Base-by-base conservation (phyloP, 2,113 vertebrate genomes). In the Actenoides lindsayi region DNA sequence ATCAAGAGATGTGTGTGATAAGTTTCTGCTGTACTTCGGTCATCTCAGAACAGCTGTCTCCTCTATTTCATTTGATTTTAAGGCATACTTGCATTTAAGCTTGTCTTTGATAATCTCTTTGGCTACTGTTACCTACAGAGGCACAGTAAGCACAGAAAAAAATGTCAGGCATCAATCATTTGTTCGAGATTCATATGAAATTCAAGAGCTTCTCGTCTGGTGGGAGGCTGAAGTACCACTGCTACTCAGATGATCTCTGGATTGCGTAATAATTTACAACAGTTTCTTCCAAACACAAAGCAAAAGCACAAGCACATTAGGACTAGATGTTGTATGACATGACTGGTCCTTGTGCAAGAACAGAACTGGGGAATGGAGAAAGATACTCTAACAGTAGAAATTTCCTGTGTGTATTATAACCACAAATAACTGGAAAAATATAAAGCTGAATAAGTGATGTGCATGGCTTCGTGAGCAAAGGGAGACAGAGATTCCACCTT, bases 391-490 rank as follows among this genome's bases (percentile, higher is more conserved):
- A 44, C 39, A 37, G 17, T 24, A 44, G 51, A 68, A 35, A 41
- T 44, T 70, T 31, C 65, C 35, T 24, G 27, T 11, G 20, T 7
- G 15, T 16, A 2, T 16, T 10, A 16, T 23, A 91, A 15, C 13
- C 41, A 71, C 30, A 60, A 48, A 31, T 13, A 10, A 5, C 2
- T 53, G 64, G 35, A 3, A 77, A 83, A 70, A 51, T 16, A 28
- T 1, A 65, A 5, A 65, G 31, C 16, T 27, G 44, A 60, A 62
- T 17, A 3, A 60, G 53, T 17, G 4, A 82, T 11, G 24, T n/a
- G 9, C 31, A 18, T 27, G 56, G 24, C n/a, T 82, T 50, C 50
- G 74, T 48, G 60, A 41, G 5, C 0, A 0, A 44, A 56, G 37
- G 46, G 25, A 83, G 46, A 44, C 51, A 37, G 53, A 73, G 21